These are phyloP conservation scores for Sparus aurata DNA, from an alignment of 2,797 vertebrate genomes.

Conservation along the genomic window DNA sequence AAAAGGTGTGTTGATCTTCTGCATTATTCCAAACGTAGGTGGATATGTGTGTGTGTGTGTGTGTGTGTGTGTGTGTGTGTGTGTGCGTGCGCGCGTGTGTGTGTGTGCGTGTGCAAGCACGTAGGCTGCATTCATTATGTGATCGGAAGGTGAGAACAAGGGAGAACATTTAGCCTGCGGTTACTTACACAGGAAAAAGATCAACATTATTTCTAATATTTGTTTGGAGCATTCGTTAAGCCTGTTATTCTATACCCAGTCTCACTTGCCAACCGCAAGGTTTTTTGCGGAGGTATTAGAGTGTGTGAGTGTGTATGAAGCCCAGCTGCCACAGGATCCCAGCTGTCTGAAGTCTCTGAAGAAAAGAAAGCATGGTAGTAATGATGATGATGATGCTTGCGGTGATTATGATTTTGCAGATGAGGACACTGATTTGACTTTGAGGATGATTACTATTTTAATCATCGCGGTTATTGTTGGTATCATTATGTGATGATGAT, in stretches of 20 bases:
- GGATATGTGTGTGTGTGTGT: slow-evolving; percentile 15
- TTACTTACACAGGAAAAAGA: slow-evolving; percentile 50
- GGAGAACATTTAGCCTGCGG: slow-evolving; percentile 66
- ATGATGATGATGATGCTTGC: slow-evolving; percentile 35
- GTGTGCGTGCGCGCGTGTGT: slow-evolving; percentile 14
- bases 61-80: slow-evolving; percentile 3
- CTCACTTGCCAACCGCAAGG: slow-evolving; percentile 32
- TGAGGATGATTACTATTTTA: slow-evolving; percentile 21
- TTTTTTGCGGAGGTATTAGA: slow-evolving; percentile 31
- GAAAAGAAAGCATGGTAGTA: slow-evolving; percentile 33
- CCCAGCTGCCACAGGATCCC: slow-evolving; percentile 27
- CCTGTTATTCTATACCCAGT: slow-evolving; percentile 28
- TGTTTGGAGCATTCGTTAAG: slow-evolving; percentile 51
- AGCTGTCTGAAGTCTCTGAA: slow-evolving; percentile 59
- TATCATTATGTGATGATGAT: slow-evolving; percentile 19
- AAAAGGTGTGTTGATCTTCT: neutral
- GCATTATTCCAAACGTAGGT: slow-evolving; percentile 7
- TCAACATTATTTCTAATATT: slow-evolving; percentile 64
- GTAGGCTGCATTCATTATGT: slow-evolving; percentile 51
- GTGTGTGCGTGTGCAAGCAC: slow-evolving; percentile 20
- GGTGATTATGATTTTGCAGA: slow-evolving; percentile 34
- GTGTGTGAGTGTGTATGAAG: slow-evolving; percentile 13
- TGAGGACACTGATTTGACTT: slow-evolving; percentile 30
- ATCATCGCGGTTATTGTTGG: slow-evolving; percentile 8
- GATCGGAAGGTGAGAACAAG: slow-evolving; percentile 56